A percentile compares a stretch with the other conserved stretches of the same genome.
Evolutionary conservation across 92 coral and sea anemone species (phyloP).

Genomic region (Desmophyllum pertusum): DNA sequence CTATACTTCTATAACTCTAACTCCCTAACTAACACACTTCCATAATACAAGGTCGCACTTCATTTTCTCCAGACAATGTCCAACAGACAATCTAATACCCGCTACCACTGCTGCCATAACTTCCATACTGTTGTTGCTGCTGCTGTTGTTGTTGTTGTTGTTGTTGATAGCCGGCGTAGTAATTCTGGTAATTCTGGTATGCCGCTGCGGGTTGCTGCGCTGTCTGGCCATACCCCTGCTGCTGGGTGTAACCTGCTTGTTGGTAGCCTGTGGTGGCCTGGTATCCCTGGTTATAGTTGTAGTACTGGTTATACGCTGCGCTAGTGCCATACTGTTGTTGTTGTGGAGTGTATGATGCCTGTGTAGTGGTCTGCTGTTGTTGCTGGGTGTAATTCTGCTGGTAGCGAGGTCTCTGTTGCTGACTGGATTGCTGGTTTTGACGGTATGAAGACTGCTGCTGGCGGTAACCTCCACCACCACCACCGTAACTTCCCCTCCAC

Average conservation of each 20-base stretch:
- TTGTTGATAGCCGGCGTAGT: slow-evolving; percentile 39
- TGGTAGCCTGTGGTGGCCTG: slow-evolving; percentile 43
- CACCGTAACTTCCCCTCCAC: slow-evolving; percentile 50
- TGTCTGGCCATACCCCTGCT: slow-evolving; percentile 28
- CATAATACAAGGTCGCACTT: background rate
- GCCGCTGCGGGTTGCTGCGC: slow-evolving; percentile 18
- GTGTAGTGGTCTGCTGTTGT: slow-evolving; percentile 21
- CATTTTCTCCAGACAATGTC: background rate
- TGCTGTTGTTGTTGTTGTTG: slow-evolving; percentile 27
- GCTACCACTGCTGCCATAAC: slow-evolving; percentile 19
- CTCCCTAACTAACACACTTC: background rate
- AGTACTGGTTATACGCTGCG: slow-evolving; percentile 50
- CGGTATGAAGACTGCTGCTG: slow-evolving; percentile 71
- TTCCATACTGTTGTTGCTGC: slow-evolving; percentile 19
- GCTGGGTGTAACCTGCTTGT: slow-evolving; percentile 35
- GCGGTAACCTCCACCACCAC: slow-evolving; percentile 53
- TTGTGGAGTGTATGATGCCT: slow-evolving; percentile 15
- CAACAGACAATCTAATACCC: slow-evolving; percentile 9
- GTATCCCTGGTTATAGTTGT: slow-evolving; percentile 48
- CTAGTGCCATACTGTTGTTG: slow-evolving; percentile 48
- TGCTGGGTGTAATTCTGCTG: slow-evolving; percentile 77
- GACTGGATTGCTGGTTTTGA: slow-evolving; percentile 62
- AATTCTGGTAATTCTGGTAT: slow-evolving; percentile 44
- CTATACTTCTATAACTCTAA: background rate
- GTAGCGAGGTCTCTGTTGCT: slow-evolving; percentile 54